Evolutionary conservation across 1,140 invertebrate genomes (phyloP), one percentile per base, ranked within the genome.

Genomic region (Neodiprion virginianus): DNA sequence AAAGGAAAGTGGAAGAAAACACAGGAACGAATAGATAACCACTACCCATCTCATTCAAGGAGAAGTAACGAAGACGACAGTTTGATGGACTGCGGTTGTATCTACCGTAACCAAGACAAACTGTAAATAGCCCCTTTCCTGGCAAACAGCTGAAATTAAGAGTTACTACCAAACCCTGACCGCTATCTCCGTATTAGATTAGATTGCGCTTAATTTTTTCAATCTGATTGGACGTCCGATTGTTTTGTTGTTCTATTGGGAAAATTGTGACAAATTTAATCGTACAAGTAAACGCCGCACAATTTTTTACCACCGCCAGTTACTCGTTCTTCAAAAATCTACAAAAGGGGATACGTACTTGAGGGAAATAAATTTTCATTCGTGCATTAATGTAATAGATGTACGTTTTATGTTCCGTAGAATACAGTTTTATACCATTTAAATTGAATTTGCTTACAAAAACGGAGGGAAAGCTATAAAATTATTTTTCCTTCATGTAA

Each of bases 31-130:
- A 61, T 61, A 61, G 53, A 61, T 17, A 61, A 61, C 53, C 53
- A 61, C 28, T 40, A 40, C 53, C 53, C n/a, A 21, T 69, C 67
- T 47, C 40, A 47, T 69, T 69, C 67, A 69, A 69, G 67, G 21
- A 47, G 40, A 69, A 69, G 40, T 69, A 69, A 69, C 67, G 67
- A 69, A 69, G 67, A 21, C 67, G 40, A 69, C 67, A 69, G 17
- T 69, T 69, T 69, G 67, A 69, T 69, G 67, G 40, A 69, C 14
- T 5, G 7, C 67, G 67, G 17, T 47, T 69, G 40, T 47, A 21
- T 23, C 40, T 69, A 11, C 40, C 17, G 67, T 69, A 69, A 69
- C 67, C 67, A 69, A 69, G 67, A 69, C 40, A 21, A 69, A 47
- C 40, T 69, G 67, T 69, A 69, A 21, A 21, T 69, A 69, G 40